Evolutionary conservation across 2,113 vertebrate genomes (phyloP).

Genomic region (Pelvicachromis taeniatus): DNA sequence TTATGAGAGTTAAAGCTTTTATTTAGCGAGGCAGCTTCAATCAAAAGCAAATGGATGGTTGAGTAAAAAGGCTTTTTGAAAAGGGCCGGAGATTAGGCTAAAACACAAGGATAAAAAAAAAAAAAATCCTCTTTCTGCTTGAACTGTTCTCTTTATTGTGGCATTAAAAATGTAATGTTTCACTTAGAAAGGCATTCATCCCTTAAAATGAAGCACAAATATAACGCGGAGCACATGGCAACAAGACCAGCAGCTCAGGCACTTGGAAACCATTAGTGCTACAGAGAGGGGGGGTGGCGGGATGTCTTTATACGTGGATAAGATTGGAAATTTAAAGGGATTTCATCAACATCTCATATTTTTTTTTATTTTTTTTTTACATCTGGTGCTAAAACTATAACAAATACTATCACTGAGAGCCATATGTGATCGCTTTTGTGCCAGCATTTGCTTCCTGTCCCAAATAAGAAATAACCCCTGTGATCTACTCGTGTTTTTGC

Average conservation of each 20-base stretch:
- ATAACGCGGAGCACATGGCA: not conserved
- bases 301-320: not conserved
- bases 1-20: conserved; percentile 31
- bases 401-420: not conserved
- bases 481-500: not conserved
- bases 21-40: conserved; percentile 17
- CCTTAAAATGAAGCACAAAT: conserved; percentile 15
- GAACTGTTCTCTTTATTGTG: conserved; percentile 24
- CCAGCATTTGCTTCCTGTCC: not conserved
- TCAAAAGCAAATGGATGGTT: conserved; percentile 19
- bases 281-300: not conserved
- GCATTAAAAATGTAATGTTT: conserved; percentile 9
- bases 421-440: not conserved
- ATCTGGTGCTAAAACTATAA: not conserved
- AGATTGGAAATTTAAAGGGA: not conserved
- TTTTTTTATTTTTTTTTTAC: not conserved
- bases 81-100: conserved; percentile 6
- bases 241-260: not conserved
- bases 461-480: not conserved
- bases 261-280: not conserved
- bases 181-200: conserved; percentile 21
- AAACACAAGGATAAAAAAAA: not conserved
- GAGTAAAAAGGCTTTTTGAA: conserved; percentile 23
- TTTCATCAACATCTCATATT: not conserved
- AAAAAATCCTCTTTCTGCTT: not conserved